Evolutionary conservation across 2,113 vertebrate genomes (phyloP), one percentile per base, ranked within the genome.

Genomic region (Erinaceus europaeus): DNA sequence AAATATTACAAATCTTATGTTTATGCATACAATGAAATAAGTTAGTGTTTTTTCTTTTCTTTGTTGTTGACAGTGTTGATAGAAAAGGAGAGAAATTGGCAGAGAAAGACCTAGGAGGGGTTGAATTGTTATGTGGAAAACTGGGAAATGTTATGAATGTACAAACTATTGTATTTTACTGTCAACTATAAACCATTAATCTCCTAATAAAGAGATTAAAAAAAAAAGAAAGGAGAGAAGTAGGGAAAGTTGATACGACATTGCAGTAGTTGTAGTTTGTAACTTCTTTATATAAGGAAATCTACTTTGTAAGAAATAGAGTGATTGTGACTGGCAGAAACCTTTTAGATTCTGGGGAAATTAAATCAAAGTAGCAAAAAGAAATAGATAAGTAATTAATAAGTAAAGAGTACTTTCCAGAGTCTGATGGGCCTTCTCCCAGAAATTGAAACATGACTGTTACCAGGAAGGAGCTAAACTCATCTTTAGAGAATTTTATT

Each of bases 1-100:
- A 94, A 95, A 93, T 79, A 91, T 91, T 93, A 94, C 84, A 95
- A 93, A 94, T 50, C 50, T 71, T 93, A 55, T 91, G 76, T 95
- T 96, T 95, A 87, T n/a, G n/a, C n/a, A n/a, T 90, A 42, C 91
- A 95, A 92, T n/a, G n/a, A n/a, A n/a, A n/a, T n/a, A n/a, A n/a
- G n/a, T n/a, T n/a, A n/a, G n/a, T n/a, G n/a, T n/a, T n/a, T n/a
- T n/a, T n/a, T n/a, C n/a, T n/a, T n/a, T n/a, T n/a, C n/a, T n/a
- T n/a, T n/a, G n/a, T n/a, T n/a, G n/a, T n/a, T n/a, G n/a, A n/a
- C n/a, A n/a, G n/a, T n/a, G n/a, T n/a, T n/a, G n/a, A n/a, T n/a
- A n/a, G n/a, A n/a, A n/a, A n/a, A n/a, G n/a, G n/a, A n/a, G n/a
- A n/a, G n/a, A n/a, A n/a, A n/a, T n/a, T n/a, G n/a, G n/a, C n/a